phyloP scores from a whole-genome alignment of 2,888 invertebrate species.

The Lasioglossum lativentre region DNA sequence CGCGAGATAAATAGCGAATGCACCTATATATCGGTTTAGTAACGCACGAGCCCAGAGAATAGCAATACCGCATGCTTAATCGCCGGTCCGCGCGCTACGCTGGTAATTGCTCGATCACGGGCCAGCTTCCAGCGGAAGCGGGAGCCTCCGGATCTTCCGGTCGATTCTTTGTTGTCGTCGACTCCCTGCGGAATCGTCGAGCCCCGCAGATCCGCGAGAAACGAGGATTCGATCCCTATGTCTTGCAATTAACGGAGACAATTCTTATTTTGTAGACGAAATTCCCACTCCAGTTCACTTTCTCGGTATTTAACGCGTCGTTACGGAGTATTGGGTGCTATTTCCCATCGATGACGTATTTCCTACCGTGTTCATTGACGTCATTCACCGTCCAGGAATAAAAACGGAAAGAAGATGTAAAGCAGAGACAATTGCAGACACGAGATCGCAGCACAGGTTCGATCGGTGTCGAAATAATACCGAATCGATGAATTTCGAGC shows the following conservation, averaged over 20 bases:
- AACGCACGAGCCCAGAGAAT: slow-evolving; percentile 39
- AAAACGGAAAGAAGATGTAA: not conserved
- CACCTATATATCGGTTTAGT: slow-evolving; percentile 25
- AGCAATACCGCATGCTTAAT: slow-evolving; percentile 42
- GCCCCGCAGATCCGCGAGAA: not conserved
- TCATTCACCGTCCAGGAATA: not conserved
- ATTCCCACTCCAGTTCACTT: too few relatives aligned
- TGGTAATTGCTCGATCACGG: slow-evolving; percentile 9
- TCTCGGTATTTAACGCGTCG: too few relatives aligned
- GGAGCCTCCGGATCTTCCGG: slow-evolving; percentile 18
- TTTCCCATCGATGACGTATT: not conserved
- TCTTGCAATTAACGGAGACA: too few relatives aligned
- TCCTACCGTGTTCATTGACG: not conserved
- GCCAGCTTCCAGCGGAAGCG: slow-evolving; percentile 35
- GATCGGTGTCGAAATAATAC: not conserved
- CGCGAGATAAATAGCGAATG: slow-evolving; percentile 33
- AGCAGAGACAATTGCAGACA: not conserved
- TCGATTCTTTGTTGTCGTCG: slow-evolving; percentile 1
- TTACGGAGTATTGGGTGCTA: not conserved
- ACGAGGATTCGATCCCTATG: not conserved
- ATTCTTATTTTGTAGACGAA: too few relatives aligned
- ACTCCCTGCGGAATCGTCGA: not conserved
- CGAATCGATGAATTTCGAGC: slow-evolving; percentile 11
- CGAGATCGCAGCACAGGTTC: not conserved
- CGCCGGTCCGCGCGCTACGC: not conserved